These are phyloP conservation scores for Hozukius guyotensis DNA, from an alignment of 2,797 vertebrate species.

Conservation along the genomic window DNA sequence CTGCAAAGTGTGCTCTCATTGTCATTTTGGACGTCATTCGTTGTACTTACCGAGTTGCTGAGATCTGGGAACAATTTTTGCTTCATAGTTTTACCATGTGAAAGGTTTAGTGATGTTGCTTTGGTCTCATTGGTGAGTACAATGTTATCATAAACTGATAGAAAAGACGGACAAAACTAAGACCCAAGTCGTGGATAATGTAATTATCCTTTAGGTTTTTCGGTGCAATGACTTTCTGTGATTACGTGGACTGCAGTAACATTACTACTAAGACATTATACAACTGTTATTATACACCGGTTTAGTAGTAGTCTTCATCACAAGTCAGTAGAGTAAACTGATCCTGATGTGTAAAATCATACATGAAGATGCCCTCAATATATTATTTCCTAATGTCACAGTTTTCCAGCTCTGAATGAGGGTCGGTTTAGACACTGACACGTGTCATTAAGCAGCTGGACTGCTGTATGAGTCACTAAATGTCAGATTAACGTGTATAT, in stretches of 20 bases:
- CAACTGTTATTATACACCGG: background rate
- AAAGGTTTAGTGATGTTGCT: background rate
- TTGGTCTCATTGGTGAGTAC: background rate
- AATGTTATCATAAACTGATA: background rate
- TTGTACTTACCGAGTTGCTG: background rate
- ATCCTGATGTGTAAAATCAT: background rate
- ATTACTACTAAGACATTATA: background rate
- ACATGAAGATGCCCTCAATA: too few relatives aligned
- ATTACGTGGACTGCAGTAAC: background rate
- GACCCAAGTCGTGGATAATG: background rate
- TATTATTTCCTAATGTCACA: too few relatives aligned
- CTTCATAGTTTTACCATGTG: background rate
- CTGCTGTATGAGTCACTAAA: too few relatives aligned
- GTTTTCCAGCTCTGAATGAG: too few relatives aligned
- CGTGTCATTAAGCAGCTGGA: too few relatives aligned
- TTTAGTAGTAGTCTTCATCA: background rate
- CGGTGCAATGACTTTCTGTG: background rate
- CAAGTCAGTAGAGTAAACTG: background rate
- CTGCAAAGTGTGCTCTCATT: background rate
- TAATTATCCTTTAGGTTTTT: background rate
- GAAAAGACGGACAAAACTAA: background rate
- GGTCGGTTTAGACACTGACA: too few relatives aligned
- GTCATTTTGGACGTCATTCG: background rate
- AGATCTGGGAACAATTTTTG: too few relatives aligned
- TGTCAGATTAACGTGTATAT: background rate